Conservation (phyloP, 2,113 vertebrate genomes). For the Lagopus leucura region DNA sequence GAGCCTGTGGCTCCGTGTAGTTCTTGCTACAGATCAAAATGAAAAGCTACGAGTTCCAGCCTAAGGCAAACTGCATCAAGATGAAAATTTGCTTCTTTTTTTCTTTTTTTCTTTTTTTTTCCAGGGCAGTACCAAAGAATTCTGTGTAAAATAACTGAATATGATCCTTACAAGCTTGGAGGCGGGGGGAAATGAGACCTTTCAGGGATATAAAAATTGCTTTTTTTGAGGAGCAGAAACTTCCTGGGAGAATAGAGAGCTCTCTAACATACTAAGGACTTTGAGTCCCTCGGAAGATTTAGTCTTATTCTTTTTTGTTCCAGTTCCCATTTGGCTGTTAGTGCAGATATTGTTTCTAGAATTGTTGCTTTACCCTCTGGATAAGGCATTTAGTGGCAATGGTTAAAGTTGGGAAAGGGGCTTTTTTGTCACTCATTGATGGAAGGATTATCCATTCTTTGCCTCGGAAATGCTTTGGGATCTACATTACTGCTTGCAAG, state of each 20-base stretch:
- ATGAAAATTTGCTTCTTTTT: background rate
- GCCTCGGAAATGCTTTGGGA: background rate
- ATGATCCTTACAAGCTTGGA: conserved; percentile 40
- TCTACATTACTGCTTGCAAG: background rate
- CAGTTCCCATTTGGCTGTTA: background rate
- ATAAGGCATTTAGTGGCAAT: background rate
- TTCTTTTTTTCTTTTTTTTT: background rate
- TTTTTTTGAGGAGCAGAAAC: conserved; percentile 32
- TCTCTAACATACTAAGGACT: conserved; percentile 18
- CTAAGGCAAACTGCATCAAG: conserved; percentile 13
- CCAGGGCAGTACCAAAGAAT: conserved; percentile 78
- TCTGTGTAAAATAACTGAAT: conserved; percentile 19
- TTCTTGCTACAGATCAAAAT: background rate
- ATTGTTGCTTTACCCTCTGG: background rate
- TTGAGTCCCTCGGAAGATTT: conserved; percentile 12
- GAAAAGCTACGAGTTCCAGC: conserved; percentile 19
- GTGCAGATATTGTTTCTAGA: background rate
- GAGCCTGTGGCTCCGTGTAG: background rate
- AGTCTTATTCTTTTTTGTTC: background rate
- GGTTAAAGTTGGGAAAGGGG: background rate
- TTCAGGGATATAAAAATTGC: background rate
- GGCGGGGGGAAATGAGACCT: conserved; percentile 1
- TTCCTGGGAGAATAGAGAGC: background rate
- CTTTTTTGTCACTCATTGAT: background rate
- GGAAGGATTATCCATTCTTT: background rate